These are phyloP conservation scores for Ameiurus melas DNA, from an alignment of 2,113 vertebrate genomes.

Conservation along the genomic window DNA sequence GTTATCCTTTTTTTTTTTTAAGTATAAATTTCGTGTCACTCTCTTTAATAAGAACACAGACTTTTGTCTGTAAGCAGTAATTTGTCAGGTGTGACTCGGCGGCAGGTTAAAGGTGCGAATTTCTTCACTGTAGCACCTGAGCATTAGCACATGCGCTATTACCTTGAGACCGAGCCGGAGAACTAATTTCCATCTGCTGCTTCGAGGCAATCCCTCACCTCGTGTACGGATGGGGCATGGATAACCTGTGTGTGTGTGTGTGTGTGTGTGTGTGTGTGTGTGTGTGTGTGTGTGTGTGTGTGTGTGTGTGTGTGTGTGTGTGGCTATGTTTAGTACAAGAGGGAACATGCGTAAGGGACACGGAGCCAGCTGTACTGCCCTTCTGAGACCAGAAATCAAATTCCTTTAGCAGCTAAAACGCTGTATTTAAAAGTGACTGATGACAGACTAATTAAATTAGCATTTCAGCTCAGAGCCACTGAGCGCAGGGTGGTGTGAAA, in stretches of 20 bases:
- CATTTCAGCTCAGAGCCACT: constrained; percentile 63
- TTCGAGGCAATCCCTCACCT: constrained; percentile 6
- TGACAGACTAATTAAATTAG: constrained; percentile 75
- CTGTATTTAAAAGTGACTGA: constrained; percentile 73
- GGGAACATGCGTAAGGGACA: neutral
- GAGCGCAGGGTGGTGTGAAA: constrained; percentile 65
- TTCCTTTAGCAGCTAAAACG: constrained; percentile 52
- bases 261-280: neutral
- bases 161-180: constrained; percentile 31
- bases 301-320: too few species aligned
- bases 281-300: neutral
- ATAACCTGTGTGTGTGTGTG: constrained; percentile 9
- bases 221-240: too few species aligned
- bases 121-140: constrained; percentile 42
- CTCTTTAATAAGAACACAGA: neutral
- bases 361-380: neutral
- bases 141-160: constrained; percentile 34
- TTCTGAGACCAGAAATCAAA: constrained; percentile 29
- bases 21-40: neutral
- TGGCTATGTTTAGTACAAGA: neutral
- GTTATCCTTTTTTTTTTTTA: neutral
- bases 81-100: constrained; percentile 39
- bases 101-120: constrained; percentile 43
- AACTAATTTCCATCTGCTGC: constrained; percentile 37
- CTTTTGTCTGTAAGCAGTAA: constrained; percentile 40